Percentiles rank a stretch among this genome's conserved stretches.
phyloP scores from a whole-genome alignment of 2,113 vertebrate species.

The Mohoua ochrocephala region DNA sequence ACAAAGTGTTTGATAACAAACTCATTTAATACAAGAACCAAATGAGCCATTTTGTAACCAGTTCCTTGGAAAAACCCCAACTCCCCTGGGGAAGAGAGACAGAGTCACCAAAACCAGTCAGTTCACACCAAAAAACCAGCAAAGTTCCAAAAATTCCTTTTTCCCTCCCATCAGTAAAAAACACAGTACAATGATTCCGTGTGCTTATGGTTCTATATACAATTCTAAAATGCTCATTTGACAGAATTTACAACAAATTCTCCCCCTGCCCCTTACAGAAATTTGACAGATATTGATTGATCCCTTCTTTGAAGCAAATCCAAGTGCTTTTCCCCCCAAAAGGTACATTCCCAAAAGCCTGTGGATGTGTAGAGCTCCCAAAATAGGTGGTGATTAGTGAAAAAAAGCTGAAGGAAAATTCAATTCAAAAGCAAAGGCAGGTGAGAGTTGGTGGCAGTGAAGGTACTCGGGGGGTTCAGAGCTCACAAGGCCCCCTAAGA shows the following conservation, averaged over 20 bases:
- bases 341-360: rapidly evolving
- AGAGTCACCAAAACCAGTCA: rapidly evolving
- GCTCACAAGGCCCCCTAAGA: not conserved
- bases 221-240: not conserved
- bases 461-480: not conserved
- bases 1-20: rapidly evolving
- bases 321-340: not conserved
- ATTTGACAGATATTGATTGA: not conserved
- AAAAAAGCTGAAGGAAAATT: not conserved
- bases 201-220: rapidly evolving
- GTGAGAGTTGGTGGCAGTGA: not conserved
- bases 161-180: not conserved
- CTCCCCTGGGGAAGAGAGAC: rapidly evolving
- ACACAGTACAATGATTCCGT: not conserved
- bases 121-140: not conserved
- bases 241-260: not conserved
- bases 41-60: not conserved
- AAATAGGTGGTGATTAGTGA: rapidly evolving
- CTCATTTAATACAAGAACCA: not conserved
- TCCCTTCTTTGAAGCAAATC: not conserved
- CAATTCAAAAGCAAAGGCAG: not conserved
- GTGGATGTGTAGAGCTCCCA: rapidly evolving
- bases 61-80: not conserved
- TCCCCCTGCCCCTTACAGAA: rapidly evolving
- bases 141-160: not conserved